These are phyloP conservation scores for Drosophila biarmipes DNA, from an alignment of 1,140 invertebrate species.

Conservation along the genomic window DNA sequence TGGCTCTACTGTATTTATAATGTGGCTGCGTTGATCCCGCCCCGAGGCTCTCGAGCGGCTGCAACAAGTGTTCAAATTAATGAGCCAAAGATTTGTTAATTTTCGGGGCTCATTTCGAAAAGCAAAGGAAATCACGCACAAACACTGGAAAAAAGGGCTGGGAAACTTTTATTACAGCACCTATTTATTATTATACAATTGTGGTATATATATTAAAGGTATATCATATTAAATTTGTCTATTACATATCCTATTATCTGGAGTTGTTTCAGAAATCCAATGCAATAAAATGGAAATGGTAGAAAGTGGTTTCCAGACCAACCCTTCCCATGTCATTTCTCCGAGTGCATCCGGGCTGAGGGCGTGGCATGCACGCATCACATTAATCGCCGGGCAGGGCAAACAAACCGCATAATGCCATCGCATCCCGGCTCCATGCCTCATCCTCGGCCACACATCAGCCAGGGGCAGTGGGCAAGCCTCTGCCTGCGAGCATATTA, in stretches of 20 bases:
- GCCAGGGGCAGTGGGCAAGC: slow-evolving; percentile 17
- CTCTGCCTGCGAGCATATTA: slow-evolving; percentile 67
- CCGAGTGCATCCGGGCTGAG: slow-evolving; percentile 6
- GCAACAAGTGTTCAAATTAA: slow-evolving; percentile 78
- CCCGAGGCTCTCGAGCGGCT: slow-evolving; percentile 31
- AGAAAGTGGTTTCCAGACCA: background rate
- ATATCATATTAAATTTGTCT: too few species aligned
- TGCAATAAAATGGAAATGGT: background rate
- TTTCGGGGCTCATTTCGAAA: slow-evolving; percentile 71
- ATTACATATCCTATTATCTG: background rate
- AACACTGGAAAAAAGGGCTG: slow-evolving; percentile 3
- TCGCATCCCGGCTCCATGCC: slow-evolving; percentile 26
- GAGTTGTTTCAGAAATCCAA: too few species aligned
- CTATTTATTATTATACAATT: too few species aligned
- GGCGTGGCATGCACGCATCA: slow-evolving; percentile 54
- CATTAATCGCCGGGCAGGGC: slow-evolving; percentile 66
- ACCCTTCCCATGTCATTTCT: background rate
- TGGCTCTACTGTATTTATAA: slow-evolving; percentile 12
- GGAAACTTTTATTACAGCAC: too few species aligned
- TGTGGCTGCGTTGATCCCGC: slow-evolving; percentile 17
- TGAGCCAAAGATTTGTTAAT: slow-evolving; percentile 80
- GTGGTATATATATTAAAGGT: too few species aligned
- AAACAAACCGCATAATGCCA: slow-evolving; percentile 53
- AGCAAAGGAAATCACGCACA: slow-evolving; percentile 21
- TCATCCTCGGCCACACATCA: slow-evolving; percentile 43